Base-by-base conservation (phyloP, 2,113 vertebrate species). In the Haemorhous mexicanus region DNA sequence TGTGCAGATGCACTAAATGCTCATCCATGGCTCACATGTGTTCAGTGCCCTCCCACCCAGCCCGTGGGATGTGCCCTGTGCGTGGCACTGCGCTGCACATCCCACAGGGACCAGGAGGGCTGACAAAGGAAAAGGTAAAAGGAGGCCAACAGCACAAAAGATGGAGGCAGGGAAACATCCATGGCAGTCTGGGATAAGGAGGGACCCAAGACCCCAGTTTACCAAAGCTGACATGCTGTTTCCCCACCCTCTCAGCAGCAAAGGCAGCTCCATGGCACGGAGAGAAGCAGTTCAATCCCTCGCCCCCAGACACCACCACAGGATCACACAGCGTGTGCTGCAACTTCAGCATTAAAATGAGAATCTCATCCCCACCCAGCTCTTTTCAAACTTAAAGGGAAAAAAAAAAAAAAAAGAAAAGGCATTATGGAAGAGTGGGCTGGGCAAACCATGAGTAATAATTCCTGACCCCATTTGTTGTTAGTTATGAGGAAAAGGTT, bases 171-270 rank as follows among this genome's bases (percentile, higher is more conserved):
- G 20, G 53, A 68, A 89, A 24, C 8, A 30, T 33, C 21, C 2
- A 0, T 2, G 37, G 33, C 11, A n/a, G 23, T 28, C 5, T 61
- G 39, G 10, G 35, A 4, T n/a, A 76, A 50, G 10, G 28, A 69
- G 33, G 13, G 10, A 9, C 26, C 28, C 30, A 14, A 26, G 1
- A 52, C 3, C 35, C 46, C 30, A 7, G 0, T 61, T 61, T 35
- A 2, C 20, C 53, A 14, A 43, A 46, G 35, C 44, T n/a, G 52
- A 22, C 2, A 2, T 7, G 44, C 16, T 44, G 12, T 16, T 58
- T 26, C 8, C 7, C n/a, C 62, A 17, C 2, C 7, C 26, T 58
- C 59, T 32, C 62, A 62, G 52, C 72, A 83, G 47, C 3, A 2
- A 35, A 72, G 44, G 52, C 32, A 43, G 37, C 19, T 27, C 43